Evolutionary conservation across 2,797 vertebrate genomes (phyloP).

Genomic region (Echiichthys vipera): DNA sequence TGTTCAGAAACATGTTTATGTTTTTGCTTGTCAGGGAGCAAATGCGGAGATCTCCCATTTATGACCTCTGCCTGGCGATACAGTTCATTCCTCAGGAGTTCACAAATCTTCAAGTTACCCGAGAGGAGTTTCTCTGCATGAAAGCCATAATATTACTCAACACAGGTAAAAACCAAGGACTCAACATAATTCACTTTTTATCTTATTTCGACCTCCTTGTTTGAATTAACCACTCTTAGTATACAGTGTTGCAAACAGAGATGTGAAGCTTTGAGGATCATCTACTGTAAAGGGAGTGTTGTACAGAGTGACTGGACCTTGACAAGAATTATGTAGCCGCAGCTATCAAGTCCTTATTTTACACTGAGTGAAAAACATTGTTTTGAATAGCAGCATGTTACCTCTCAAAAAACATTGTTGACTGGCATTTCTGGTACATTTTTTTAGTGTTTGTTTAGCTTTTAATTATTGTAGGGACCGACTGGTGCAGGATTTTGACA

Average conservation of each 20-base stretch:
- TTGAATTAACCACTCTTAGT: background rate
- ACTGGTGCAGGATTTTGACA: too few relatives aligned
- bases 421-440: background rate
- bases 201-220: background rate
- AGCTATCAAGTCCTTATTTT: slow-evolving; percentile 31
- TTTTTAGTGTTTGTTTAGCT: background rate
- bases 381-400: slow-evolving; percentile 1
- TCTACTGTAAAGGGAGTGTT: slow-evolving; percentile 25
- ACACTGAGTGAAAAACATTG: slow-evolving; percentile 5
- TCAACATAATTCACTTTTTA: background rate
- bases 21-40: slow-evolving; percentile 86
- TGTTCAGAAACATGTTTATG: background rate
- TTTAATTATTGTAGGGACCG: background rate
- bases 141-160: slow-evolving; percentile 96
- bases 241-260: slow-evolving; percentile 38
- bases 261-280: slow-evolving; percentile 34
- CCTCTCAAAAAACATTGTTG: background rate
- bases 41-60: slow-evolving; percentile 95
- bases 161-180: slow-evolving; percentile 86
- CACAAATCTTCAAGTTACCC: slow-evolving; percentile 92
- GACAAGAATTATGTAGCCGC: slow-evolving; percentile 48
- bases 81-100: slow-evolving; percentile 98
- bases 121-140: slow-evolving; percentile 98
- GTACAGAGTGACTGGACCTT: slow-evolving; percentile 30
- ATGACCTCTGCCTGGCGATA: slow-evolving; percentile 94